phyloP scores from a whole-genome alignment of 53 echinoderm and acorn worm species.

The Echinarachnius parma region DNA sequence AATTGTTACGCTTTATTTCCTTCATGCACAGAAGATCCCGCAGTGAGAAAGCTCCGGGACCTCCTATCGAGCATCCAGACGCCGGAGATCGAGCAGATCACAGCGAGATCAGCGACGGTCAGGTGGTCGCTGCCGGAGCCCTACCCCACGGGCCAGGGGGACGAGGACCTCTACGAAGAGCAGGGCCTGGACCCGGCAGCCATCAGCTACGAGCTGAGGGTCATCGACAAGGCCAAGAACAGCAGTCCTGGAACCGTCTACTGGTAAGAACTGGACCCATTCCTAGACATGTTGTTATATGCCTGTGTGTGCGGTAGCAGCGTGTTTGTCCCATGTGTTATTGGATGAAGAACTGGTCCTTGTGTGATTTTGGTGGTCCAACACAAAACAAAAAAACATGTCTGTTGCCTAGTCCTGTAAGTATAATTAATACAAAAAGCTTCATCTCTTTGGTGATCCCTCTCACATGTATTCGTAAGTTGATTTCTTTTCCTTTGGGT shows the following conservation, averaged over 20 bases:
- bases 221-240: slow-evolving; percentile 76
- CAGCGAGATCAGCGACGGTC: slow-evolving; percentile 63
- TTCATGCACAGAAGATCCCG: slow-evolving; percentile 77
- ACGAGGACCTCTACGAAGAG: slow-evolving; percentile 59
- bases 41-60: slow-evolving; percentile 67
- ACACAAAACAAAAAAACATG: too few species aligned
- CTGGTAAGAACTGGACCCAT: slow-evolving; percentile 70
- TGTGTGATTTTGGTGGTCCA: too few species aligned
- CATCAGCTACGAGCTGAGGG: slow-evolving; percentile 70
- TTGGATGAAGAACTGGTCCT: too few species aligned
- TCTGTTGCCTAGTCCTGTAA: too few species aligned
- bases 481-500: too few species aligned
- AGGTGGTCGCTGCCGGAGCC: slow-evolving; percentile 77
- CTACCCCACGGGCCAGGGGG: slow-evolving; percentile 58
- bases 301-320: too few species aligned
- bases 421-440: too few species aligned
- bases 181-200: slow-evolving; percentile 58
- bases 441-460: too few species aligned
- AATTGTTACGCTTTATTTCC: background rate
- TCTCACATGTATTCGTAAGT: too few species aligned
- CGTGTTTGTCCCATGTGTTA: too few species aligned
- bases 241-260: slow-evolving; percentile 65
- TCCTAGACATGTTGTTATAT: too few species aligned
- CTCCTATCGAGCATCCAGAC: slow-evolving; percentile 79
- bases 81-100: slow-evolving; percentile 74